Percentiles rank a stretch among this genome's conserved stretches.
phyloP scores from a whole-genome alignment of 2,888 invertebrate genomes.

The Fragum whitleyi region DNA sequence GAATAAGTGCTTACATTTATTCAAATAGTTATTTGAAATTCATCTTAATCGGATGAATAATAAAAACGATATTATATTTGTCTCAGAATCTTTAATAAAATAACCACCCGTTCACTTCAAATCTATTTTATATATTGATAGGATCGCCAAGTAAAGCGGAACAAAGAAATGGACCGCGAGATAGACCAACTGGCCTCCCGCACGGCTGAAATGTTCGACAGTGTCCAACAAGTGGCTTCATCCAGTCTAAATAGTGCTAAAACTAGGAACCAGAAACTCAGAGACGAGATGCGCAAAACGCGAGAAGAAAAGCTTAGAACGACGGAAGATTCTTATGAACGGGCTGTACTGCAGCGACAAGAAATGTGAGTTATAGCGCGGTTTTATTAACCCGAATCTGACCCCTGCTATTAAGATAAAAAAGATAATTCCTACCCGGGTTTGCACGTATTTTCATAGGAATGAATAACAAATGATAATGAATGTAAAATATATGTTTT shows the following conservation, averaged over 20 bases:
- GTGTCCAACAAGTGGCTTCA: slow-evolving; percentile 59
- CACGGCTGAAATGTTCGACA: slow-evolving; percentile 67
- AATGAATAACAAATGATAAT: no score
- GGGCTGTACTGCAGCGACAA: slow-evolving; percentile 48
- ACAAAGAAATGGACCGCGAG: slow-evolving; percentile 65
- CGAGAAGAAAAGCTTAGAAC: slow-evolving; percentile 59
- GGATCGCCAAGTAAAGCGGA: slow-evolving; percentile 60
- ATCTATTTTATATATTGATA: no score
- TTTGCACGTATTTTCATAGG: no score
- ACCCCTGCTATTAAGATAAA: background rate
- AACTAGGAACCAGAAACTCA: slow-evolving; percentile 60
- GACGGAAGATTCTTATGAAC: slow-evolving; percentile 54
- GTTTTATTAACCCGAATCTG: no score
- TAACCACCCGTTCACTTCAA: no score
- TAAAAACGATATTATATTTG: no score
- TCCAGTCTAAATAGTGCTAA: slow-evolving; percentile 65
- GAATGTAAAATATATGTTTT: no score
- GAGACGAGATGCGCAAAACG: slow-evolving; percentile 61
- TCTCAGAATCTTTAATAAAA: no score
- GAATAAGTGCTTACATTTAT: no score
- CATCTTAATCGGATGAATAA: no score
- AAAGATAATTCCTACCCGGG: background rate
- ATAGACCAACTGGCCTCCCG: slow-evolving; percentile 60
- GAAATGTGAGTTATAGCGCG: slow-evolving; percentile 45
- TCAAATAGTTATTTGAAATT: no score